A percentile compares a stretch with the other conserved stretches of the same genome.
phyloP scores from a whole-genome alignment of 2,888 invertebrate species.

The Ormyrus nitidulus region DNA sequence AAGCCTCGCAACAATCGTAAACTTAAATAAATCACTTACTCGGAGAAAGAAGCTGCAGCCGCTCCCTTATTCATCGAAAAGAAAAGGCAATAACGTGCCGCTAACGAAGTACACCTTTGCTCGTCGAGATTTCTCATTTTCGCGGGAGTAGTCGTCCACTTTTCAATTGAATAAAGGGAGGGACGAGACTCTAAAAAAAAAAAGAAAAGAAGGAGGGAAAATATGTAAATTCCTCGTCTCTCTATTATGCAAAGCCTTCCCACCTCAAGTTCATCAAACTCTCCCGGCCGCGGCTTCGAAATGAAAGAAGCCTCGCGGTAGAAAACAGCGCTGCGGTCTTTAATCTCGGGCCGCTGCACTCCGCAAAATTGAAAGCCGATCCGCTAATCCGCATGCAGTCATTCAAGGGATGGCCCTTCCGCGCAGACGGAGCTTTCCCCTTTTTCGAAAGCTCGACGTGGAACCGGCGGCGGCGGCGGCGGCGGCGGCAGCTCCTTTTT shows the following conservation, averaged over 20 bases:
- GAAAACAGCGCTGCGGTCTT: conserved; percentile 49
- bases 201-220: conserved; percentile 29
- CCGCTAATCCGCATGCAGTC: conserved; percentile 54
- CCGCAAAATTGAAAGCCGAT: conserved; percentile 62
- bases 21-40: not conserved
- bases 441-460: too few relatives aligned
- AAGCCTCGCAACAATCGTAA: not conserved
- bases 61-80: conserved; percentile 20
- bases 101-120: conserved; percentile 27
- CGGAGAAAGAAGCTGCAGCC: not conserved
- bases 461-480: too few relatives aligned
- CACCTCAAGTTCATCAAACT: conserved; percentile 48
- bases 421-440: not conserved
- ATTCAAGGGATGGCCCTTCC: conserved; percentile 24
- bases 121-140: conserved; percentile 44
- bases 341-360: conserved; percentile 54
- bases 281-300: conserved; percentile 4
- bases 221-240: conserved; percentile 48
- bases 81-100: conserved; percentile 24
- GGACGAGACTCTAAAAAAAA: not conserved
- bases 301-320: conserved; percentile 42
- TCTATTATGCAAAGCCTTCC: conserved; percentile 43
- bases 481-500: too few relatives aligned
- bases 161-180: conserved; percentile 31
- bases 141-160: not conserved